Conservation (phyloP, 92 coral and sea anemone species). For the Nematostella vectensis region DNA sequence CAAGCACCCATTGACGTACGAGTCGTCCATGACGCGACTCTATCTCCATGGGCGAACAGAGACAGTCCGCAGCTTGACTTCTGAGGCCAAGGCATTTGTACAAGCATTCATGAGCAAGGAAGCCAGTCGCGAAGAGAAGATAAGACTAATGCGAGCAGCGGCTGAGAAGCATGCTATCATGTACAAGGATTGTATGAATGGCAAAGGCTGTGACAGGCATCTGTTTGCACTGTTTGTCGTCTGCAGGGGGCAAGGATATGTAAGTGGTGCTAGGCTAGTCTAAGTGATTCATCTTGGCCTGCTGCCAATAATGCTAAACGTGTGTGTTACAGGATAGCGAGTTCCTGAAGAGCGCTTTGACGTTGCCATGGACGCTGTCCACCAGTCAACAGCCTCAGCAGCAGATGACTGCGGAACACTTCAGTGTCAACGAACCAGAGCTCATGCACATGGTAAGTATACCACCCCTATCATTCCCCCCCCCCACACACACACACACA, state of each 20-base stretch:
- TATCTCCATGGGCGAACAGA: conserved; percentile 96
- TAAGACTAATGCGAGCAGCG: conserved; percentile 38
- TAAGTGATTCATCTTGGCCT: not conserved
- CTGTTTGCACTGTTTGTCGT: conserved; percentile 91
- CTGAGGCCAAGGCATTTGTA: conserved; percentile 78
- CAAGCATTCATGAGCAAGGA: conserved; percentile 47
- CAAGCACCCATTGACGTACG: conserved; percentile 81
- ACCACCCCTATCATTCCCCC: no score
- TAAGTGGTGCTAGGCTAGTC: conserved; percentile 23
- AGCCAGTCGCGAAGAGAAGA: conserved; percentile 47
- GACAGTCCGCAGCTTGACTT: conserved; percentile 82
- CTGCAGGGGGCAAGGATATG: conserved; percentile 93
- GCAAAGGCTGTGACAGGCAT: conserved; percentile 90
- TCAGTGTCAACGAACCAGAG: conserved; percentile 75
- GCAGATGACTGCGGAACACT: conserved; percentile 72
- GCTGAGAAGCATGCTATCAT: conserved; percentile 60
- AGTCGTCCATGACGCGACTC: conserved; percentile 90
- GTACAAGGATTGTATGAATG: conserved; percentile 99
- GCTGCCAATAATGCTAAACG: not conserved
- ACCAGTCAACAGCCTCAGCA: conserved; percentile 98
- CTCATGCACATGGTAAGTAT: conserved; percentile 73
- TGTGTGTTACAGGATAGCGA: conserved; percentile 76
- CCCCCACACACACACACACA: no score
- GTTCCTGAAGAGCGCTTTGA: conserved; percentile 78
- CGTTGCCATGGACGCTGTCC: conserved; percentile 88